Percentiles rank a stretch among this genome's conserved stretches.
phyloP scores from a whole-genome alignment of 2,888 invertebrate genomes.

The Ceramica pisi region DNA sequence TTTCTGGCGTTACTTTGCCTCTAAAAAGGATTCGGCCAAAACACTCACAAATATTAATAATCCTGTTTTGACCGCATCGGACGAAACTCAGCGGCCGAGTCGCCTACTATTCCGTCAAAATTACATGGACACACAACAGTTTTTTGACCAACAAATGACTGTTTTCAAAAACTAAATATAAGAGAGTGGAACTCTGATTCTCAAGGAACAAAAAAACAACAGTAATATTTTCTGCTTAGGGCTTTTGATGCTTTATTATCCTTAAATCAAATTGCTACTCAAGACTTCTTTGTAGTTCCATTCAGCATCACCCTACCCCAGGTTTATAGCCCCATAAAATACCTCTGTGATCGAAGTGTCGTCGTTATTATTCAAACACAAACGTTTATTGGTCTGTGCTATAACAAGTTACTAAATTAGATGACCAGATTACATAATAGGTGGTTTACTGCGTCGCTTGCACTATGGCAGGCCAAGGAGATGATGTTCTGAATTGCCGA shows the following conservation, averaged over 20 bases:
- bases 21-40: no score
- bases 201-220: background rate
- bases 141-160: no score
- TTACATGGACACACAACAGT: no score
- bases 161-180: no score
- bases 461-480: constrained; percentile 55
- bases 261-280: background rate
- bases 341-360: constrained; percentile 10
- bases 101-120: no score
- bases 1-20: no score
- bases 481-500: constrained; percentile 36
- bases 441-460: constrained; percentile 27
- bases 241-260: background rate
- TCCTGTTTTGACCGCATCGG: no score
- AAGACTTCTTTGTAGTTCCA: constrained; percentile 19
- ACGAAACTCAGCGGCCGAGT: no score
- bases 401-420: constrained; percentile 54
- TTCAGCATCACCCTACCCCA: background rate
- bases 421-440: constrained; percentile 54
- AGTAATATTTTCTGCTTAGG: background rate
- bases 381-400: constrained; percentile 29
- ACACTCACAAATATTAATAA: no score
- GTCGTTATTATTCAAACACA: constrained; percentile 39
- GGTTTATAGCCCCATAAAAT: constrained; percentile 38
- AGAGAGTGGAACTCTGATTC: no score